Base-by-base conservation (phyloP, 2,797 vertebrate genomes). In the Gila robusta region DNA sequence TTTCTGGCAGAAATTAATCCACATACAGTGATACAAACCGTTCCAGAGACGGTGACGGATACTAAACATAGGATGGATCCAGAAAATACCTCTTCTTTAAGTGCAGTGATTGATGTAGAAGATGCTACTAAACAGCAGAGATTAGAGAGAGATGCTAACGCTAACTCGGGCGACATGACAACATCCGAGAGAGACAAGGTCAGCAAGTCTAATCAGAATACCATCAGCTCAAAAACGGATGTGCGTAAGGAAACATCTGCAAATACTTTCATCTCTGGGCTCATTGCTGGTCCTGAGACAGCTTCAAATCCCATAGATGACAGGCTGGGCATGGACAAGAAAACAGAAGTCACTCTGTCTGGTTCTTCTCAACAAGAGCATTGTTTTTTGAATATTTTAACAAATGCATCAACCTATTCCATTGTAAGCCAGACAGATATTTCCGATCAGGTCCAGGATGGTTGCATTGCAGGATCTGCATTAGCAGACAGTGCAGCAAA, bases 191-290 rank as follows among this genome's bases (percentile, higher is more conserved):
- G 37, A 67, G 67, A 87, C 69, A 84, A 88, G 86, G 89, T 86
- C 47, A 77, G 74, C 84, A 89, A 71, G 81, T 90, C 88, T 87
- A 88, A 87, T 89, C 81, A 90, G 87, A 91, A 81, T 84, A 59
- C 1, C 3, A 87, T 91, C 84, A 81, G 83, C 85, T 89, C 91
- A 26, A 81, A 80, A 49, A 89, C 80, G 26, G 41, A 81, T 1
- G 16, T 84, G 84, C 84, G 82, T 2, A 9, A 86, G 81, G 85
- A 92, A 86, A 91, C 92, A 90, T 89, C 90, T 89, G 80, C 49
- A 84, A 86, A 84, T 87, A 90, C 72, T 77, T 88, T 82, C 35
- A 26, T 69, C 64, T 83, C 82, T 87, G 83, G 86, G 47, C 56
- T 87, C 70, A 84, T 71, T 35, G 44, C 79, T 74, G 86, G 88